Percentiles rank a stretch among this genome's conserved stretches.
Conservation (phyloP, 2,797 vertebrate species). For the Anabas testudineus region DNA sequence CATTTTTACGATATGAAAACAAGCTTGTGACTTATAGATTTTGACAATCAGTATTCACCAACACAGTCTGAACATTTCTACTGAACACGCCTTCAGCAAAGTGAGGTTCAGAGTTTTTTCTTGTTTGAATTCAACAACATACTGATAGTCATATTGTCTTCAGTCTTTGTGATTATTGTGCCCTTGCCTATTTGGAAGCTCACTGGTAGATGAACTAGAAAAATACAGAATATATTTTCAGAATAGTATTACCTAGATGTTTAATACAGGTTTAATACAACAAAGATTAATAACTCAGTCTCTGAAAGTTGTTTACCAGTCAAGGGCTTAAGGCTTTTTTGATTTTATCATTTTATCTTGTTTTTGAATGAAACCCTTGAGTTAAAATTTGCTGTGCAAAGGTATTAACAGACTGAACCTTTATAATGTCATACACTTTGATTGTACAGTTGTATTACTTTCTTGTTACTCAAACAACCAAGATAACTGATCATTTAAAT, state of each 20-base stretch:
- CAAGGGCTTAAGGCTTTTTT: conserved; percentile 49
- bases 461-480: conserved; percentile 11
- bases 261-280: not conserved
- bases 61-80: not conserved
- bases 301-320: conserved; percentile 12
- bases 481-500: not conserved
- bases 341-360: conserved; percentile 11
- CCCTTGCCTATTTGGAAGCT: not conserved
- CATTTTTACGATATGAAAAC: not conserved
- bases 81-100: not conserved
- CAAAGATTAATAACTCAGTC: not conserved
- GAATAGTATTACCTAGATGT: not conserved
- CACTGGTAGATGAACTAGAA: not conserved
- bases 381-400: conserved; percentile 28
- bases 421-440: conserved; percentile 48
- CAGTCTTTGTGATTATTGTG: not conserved
- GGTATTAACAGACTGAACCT: conserved; percentile 13
- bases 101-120: not conserved
- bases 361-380: conserved; percentile 3
- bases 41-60: not conserved
- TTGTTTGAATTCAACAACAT: not conserved
- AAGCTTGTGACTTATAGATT: not conserved
- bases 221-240: not conserved
- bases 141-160: not conserved
- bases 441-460: conserved; percentile 55